Evolutionary conservation across 2,888 invertebrate species (phyloP), one percentile per base, ranked within the genome.

Genomic region (Cheilosia vernalis): DNA sequence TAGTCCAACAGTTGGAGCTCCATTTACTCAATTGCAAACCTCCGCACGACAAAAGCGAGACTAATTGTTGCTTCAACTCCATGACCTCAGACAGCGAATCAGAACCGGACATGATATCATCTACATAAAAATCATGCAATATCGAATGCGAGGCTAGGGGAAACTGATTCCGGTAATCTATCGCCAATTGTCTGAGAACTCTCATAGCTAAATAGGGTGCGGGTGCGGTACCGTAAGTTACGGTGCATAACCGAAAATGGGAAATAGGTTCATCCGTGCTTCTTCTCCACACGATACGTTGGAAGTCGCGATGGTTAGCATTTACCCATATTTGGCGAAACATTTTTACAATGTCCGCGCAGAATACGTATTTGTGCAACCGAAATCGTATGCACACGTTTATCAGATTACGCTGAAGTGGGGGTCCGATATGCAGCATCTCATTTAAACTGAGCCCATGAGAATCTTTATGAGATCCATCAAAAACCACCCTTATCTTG

Each of bases 311-410:
- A 30, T n/a, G 27, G 1, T n/a, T 24, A 5, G 27, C 27, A 6
- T 27, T 6, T 6, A 87, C 61, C 83, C 79, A 81, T 24, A 87
- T 87, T 49, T 87, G 86, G 2, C 83, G 77, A 53, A 86, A 86
- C 80, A 86, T 85, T 51, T 74, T 77, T 21, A 53, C 49, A 7
- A 86, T 73, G n/a, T 66, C 66, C 5, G 53, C 66, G 51, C 49
- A 27, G 40, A 53, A 80, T 6, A 27, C 77, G n/a, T 66, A 85
- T 15, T 56, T 13, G 6, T 73, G 61, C 9, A 67, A 21, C 1
- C 85, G 79, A 73, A 87, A 87, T 21, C 69, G 56, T 13, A 83
- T 30, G 5, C 63, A 86, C n/a, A 87, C 83, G 9, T 60, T 67
- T 30, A 87, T 60, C 13, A 87, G 37, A 27, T 27, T 27, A 6